These are phyloP conservation scores for Lasioglossum zephyrum DNA, from an alignment of 2,888 invertebrate species.

Conservation along the genomic window DNA sequence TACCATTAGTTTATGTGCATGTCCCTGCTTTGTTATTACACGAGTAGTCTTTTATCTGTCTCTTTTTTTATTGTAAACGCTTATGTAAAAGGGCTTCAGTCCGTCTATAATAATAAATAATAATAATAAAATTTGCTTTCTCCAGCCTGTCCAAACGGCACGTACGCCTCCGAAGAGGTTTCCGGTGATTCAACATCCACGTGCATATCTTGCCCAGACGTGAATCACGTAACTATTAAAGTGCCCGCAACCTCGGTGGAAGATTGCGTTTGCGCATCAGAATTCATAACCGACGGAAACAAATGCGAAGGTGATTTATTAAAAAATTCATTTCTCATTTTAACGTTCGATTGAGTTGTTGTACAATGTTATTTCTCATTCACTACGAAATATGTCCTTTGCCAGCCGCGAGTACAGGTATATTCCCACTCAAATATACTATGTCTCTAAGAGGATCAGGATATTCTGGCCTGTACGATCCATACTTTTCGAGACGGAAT, in stretches of 20 bases:
- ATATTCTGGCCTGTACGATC: constrained; percentile 66
- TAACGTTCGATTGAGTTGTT: neutral
- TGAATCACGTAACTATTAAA: constrained; percentile 86
- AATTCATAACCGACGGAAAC: constrained; percentile 85
- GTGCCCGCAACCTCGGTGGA: constrained; percentile 86
- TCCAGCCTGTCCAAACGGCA: constrained; percentile 88
- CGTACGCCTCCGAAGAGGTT: constrained; percentile 85
- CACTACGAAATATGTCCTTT: constrained; percentile 68
- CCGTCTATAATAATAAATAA: no score
- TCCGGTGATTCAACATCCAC: constrained; percentile 86
- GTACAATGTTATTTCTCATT: neutral
- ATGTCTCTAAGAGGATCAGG: constrained; percentile 73
- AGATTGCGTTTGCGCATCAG: constrained; percentile 87
- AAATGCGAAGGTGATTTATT: constrained; percentile 86
- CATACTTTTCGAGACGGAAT: constrained; percentile 77
- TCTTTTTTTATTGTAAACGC: no score
- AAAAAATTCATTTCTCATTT: neutral
- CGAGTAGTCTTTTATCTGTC: no score
- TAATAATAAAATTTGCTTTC: neutral
- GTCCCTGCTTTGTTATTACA: no score
- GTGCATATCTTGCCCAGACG: constrained; percentile 87
- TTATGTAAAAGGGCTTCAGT: no score
- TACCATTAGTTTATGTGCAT: no score
- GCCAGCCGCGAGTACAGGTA: constrained; percentile 73
- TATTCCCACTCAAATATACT: constrained; percentile 63